Evolutionary conservation across 1,140 invertebrate genomes (phyloP), one percentile per base, ranked within the genome.

Genomic region (Probaryconus sp.): DNA sequence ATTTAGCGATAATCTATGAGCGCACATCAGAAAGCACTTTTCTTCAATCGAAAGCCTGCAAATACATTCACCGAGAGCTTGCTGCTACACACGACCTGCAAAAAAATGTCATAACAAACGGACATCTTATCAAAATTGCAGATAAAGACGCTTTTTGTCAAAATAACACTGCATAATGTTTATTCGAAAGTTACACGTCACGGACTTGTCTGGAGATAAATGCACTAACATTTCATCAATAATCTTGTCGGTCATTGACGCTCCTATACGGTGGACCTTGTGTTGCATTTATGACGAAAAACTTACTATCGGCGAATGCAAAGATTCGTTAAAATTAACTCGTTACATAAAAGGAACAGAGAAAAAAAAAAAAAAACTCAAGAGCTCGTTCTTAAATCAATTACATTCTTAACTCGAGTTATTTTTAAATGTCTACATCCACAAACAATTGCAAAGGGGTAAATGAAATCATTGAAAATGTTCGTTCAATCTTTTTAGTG

Each of bases 181-280:
- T 75, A 65, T 65, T 60, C 40, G 9, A 60, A 55, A 51, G 64
- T 26, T 65, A 37, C 53, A 64, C 45, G 53, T 69, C 45, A 64
- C 33, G 42, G 24, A 63, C 47, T 20, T 56, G 68, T 71, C 68
- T 73, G 56, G 48, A 60, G 64, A 77, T 77, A 73, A 72, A 73
- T 69, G 45, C 64, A 43, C n/a, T 61, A 33, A 77, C 40, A 77
- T 77, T 65, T 69, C 48, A 69, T 61, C 53, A 58, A 40, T 55
- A 37, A 47, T 50, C 40, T 71, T 68, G 58, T 61, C 67, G 63
- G 56, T 48, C 69, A 33, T 70, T 70, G 58, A 63, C 67, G 6
- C 47, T 48, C 31, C 17, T 42, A 63, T 56, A 16, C 20, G 10
- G 11, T 56, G 42, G 43, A 56, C 67, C 56, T 71, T 63, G 48